Evolutionary conservation across 1,140 invertebrate genomes (phyloP), one percentile per base, ranked within the genome.

Genomic region (Aphaenogaster rudis): DNA sequence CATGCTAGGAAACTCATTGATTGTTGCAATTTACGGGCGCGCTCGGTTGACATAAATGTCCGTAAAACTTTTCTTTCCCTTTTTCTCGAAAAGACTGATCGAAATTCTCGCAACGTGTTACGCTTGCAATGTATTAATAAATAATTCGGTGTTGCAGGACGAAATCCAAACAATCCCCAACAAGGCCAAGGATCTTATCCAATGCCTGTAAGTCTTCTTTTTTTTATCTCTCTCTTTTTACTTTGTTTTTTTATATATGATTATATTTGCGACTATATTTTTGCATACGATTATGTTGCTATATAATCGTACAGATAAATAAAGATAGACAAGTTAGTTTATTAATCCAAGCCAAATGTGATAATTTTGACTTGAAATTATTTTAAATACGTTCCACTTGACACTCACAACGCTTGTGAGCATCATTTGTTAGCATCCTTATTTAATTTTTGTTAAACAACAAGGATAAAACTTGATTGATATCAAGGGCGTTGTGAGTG

Each of bases 171-270:
- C 5, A 57, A 36, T 61, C 2, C 67, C 0, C 80, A 82, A 48
- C 52, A 52, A 64, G 2, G 9, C 0, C 67, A 74, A 76, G 80
- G 80, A 36, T 82, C 80, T 6, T 61, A 74, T 5, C 0, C 42
- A 5, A 48, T 54, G 17, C n/a, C 52, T 74, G 80, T 84, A 84
- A 84, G 80, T 84, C 2, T 61, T 45, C 36, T 72, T 0, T 33
- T 13, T 13, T 76, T 28, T 28, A 28, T 28, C 21, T 61, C 21
- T 61, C 9, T 61, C 54, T 64, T n/a, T 54, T 3, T 57, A 13
- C 3, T 52, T 7, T 57, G 28, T 15, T 67, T 28, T 54, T 33
- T 21, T 17, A 54, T 69, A 61, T 85, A 17, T 15, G 2, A 33
- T 48, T 48, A 76, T 64, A 1, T 85, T 5, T 36, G 21, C 33